A percentile compares a stretch with the other conserved stretches of the same genome.
Conservation (phyloP, 2,113 vertebrate species). For the Polypterus senegalus region DNA sequence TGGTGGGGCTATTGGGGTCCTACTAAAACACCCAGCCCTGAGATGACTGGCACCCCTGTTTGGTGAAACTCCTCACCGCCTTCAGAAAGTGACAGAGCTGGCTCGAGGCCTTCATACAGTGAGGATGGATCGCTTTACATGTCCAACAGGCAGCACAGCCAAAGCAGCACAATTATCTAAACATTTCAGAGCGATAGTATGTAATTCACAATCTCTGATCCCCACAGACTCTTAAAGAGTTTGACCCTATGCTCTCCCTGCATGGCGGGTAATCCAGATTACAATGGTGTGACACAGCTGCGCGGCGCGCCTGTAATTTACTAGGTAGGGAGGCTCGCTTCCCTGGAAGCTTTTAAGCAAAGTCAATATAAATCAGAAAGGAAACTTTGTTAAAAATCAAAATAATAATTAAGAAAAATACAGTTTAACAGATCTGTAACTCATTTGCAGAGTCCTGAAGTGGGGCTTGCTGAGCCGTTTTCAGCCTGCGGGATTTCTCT, state of each 20-base stretch:
- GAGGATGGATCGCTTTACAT: conserved; percentile 18
- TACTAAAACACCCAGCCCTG: too few relatives aligned
- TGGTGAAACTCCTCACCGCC: too few relatives aligned
- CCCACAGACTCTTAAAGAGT: conserved; percentile 55
- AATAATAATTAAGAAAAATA: conserved; percentile 35
- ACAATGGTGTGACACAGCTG: conserved; percentile 52
- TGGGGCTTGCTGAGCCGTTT: neutral
- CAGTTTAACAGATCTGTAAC: conserved; percentile 16
- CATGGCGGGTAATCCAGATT: conserved; percentile 57
- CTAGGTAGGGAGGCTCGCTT: conserved; percentile 19
- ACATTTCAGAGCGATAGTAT: conserved; percentile 31
- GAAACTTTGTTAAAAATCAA: conserved; percentile 32
- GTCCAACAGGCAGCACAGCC: conserved; percentile 28
- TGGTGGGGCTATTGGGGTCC: too few relatives aligned
- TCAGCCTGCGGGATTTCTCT: too few relatives aligned
- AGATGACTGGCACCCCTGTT: too few relatives aligned
- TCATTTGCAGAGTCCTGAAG: conserved; percentile 16
- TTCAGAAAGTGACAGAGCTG: too few relatives aligned
- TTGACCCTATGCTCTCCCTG: conserved; percentile 51
- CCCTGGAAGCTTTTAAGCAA: conserved; percentile 29
- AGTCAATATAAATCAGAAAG: conserved; percentile 31
- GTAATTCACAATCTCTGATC: conserved; percentile 42
- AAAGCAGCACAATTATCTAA: conserved; percentile 34
- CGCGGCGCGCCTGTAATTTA: conserved; percentile 39
- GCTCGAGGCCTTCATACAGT: conserved; percentile 11